Base-by-base conservation (phyloP, 2,888 invertebrate species). In the Agriopis marginaria region DNA sequence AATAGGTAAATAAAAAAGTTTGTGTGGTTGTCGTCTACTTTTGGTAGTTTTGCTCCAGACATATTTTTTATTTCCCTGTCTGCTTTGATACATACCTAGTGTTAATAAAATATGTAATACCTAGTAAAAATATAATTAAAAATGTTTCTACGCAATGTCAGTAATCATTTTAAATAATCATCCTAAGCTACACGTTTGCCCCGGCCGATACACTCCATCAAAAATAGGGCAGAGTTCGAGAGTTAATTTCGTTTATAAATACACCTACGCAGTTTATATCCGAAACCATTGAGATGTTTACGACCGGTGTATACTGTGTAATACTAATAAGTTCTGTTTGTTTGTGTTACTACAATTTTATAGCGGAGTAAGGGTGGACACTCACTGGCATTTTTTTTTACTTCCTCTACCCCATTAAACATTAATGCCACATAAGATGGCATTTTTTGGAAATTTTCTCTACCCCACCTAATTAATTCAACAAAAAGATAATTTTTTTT, bases 211-310 rank as follows among this genome's bases (percentile, higher is more conserved):
- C 78, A 77, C 76, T 76, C 71, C 77, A 81, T 83, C 82, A 77
- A 77, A 84, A 81, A 80, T 80, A 81, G 79, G 79, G 73, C 76
- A 63, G 79, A 77, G 78, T 79, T 77, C 70, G 67, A 53, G 59
- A 58, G 66, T 63, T 69, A 68, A 75, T 70, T 71, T 69, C 64
- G 69, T 63, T 74, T 75, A 81, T 80, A 80, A 78, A 81, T 78
- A 77, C 70, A 40, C 63, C 59, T 68, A 55, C 74, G 71, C 58
- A 71, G 79, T 79, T 78, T 75, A 75, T 63, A 42, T 62, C 63
- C 49, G 51, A 44, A 61, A 54, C 45, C 62, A 66, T 70, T 66
- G 62, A 70, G 58, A 70, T 66, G 70, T 70, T 70, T 70, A 70
- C 63, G 62, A 66, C 54, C 23, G 56, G 58, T 63, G 63, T 66